Evolutionary conservation across 2,888 invertebrate species (phyloP).

Genomic region (Oegoconia quadripuncta): DNA sequence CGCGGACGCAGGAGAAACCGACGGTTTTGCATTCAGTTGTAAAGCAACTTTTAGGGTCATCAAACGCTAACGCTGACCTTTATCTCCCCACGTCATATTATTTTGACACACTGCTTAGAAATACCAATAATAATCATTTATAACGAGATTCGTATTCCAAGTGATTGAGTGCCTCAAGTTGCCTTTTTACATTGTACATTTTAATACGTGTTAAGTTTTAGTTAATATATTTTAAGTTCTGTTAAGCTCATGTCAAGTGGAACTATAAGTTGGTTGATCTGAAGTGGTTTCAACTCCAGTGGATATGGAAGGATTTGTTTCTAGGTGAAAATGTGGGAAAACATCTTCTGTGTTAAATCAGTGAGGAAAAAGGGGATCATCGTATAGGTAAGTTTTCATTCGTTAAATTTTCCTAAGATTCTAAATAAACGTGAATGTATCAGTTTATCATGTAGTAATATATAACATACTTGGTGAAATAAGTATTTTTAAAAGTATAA

Average conservation of each 20-base stretch:
- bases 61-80: slow-evolving; percentile 62
- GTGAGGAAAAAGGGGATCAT: slow-evolving; percentile 68
- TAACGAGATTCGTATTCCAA: slow-evolving; percentile 16
- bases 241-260: slow-evolving; percentile 40
- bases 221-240: slow-evolving; percentile 24
- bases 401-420: too few species aligned
- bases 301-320: slow-evolving; percentile 48
- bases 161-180: background rate
- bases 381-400: slow-evolving; percentile 60
- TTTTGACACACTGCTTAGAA: slow-evolving; percentile 30
- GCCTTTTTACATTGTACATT: slow-evolving; percentile 1
- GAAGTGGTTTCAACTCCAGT: slow-evolving; percentile 31
- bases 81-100: slow-evolving; percentile 39
- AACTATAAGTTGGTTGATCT: slow-evolving; percentile 35
- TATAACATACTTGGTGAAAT: too few species aligned
- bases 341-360: slow-evolving; percentile 65
- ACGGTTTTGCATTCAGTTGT: slow-evolving; percentile 70
- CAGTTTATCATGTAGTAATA: too few species aligned
- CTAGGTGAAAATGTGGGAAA: slow-evolving; percentile 63
- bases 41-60: slow-evolving; percentile 69
- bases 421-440: too few species aligned
- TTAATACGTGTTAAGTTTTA: slow-evolving; percentile 31
- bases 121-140: background rate
- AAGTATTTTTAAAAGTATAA: too few species aligned
- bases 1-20: slow-evolving; percentile 66